Conservation (phyloP, 2,888 invertebrate genomes). For the Rhyacophila evoluta region DNA sequence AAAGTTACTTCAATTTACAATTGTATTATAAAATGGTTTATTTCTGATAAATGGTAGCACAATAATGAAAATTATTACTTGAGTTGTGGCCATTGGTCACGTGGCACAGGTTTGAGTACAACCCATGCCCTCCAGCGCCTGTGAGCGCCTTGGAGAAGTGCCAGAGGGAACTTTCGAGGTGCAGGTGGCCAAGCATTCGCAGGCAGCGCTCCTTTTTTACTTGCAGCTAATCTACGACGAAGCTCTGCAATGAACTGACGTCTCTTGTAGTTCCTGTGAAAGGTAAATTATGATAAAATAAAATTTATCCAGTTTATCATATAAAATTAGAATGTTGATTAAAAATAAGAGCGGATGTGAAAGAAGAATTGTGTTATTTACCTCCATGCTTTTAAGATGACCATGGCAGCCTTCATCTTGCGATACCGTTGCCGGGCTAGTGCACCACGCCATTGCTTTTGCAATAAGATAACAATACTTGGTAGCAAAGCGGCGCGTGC, state of each 20-base stretch:
- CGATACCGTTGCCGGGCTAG: slow-evolving; percentile 83
- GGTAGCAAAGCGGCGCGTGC: slow-evolving; percentile 90
- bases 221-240: slow-evolving; percentile 59
- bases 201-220: slow-evolving; percentile 58
- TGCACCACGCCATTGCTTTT: slow-evolving; percentile 94
- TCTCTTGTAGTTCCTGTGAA: slow-evolving; percentile 63
- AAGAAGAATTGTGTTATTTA: too few species aligned
- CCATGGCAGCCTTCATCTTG: slow-evolving; percentile 86
- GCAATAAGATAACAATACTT: slow-evolving; percentile 90
- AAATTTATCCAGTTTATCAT: too few species aligned
- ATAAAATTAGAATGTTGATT: too few species aligned
- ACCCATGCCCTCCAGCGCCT: slow-evolving; percentile 91
- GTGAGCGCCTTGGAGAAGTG: slow-evolving; percentile 72
- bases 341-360: too few species aligned
- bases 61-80: slow-evolving; percentile 44
- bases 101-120: slow-evolving; percentile 84
- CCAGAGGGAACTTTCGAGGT: slow-evolving; percentile 74
- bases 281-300: too few species aligned
- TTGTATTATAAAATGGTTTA: too few species aligned
- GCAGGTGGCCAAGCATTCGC: slow-evolving; percentile 84
- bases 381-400: slow-evolving; percentile 86
- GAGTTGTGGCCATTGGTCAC: slow-evolving; percentile 89
- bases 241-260: slow-evolving; percentile 64
- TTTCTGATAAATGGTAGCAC: background rate
- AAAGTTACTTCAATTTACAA: too few species aligned